Evolutionary conservation across 2,888 invertebrate genomes (phyloP), one percentile per base, ranked within the genome.

Genomic region (Malachius bipustulatus): DNA sequence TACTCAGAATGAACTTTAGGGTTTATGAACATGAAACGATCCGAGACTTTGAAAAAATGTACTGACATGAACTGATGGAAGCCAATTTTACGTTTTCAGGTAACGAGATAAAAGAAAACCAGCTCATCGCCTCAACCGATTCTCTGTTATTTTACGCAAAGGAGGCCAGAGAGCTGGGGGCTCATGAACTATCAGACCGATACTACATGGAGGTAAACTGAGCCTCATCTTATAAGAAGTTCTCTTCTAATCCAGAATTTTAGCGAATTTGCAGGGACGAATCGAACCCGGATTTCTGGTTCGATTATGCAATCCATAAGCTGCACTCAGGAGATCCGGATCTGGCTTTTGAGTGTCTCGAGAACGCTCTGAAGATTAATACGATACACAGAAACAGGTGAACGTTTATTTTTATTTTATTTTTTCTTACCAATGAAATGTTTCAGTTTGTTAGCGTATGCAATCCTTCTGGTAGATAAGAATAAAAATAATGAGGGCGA

Each of bases 241-340:
- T 11, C 10, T 33, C n/a, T 12, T 2, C n/a, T 12, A 4, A 29
- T 12, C 24, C n/a, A 14, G 43, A 37, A 30, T 45, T 52, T 14
- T 40, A 60, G 53, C 40, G 55, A 39, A 50, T 63, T 11, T 47
- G 48, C 32, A 40, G 45, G 12, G 45, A 55, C 39, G 45, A 51
- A 35, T 36, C 43, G 6, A 46, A 52, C 38, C 43, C 58, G 3
- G 47, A 55, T 37, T 45, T 36, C 32, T 63, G 62, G 62, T 59
- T 60, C 36, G 53, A 62, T 41, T 61, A 57, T 35, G 61, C 59
- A 1, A 37, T 63, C 29, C 61, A 46, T 42, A 48, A 56, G 26
- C 37, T 59, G 31, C 51, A 56, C 39, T 38, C 45, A 3, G 43
- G 46, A 3, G 43, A 56, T 15, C 24, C 36, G 3, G 57, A 57